phyloP scores from a whole-genome alignment of 2,797 vertebrate species.

The Pseudomugil gertrudae region DNA sequence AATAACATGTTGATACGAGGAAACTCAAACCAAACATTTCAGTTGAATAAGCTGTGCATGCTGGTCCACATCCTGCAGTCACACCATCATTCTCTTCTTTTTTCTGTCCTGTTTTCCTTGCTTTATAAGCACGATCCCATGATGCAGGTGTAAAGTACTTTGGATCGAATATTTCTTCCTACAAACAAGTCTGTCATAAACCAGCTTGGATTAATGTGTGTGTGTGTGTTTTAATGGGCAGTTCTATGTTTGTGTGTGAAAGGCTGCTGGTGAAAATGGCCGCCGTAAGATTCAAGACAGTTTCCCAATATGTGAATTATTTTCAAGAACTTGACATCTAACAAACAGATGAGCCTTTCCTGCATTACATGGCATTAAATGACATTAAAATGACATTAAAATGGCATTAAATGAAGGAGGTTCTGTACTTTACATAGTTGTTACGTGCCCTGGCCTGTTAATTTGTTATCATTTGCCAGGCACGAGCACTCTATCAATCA shows the following conservation, averaged over 20 bases:
- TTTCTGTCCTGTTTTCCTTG: background rate
- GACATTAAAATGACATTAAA: too few species aligned
- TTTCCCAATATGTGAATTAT: background rate
- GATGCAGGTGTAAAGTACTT: background rate
- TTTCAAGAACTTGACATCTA: background rate
- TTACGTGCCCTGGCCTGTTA: background rate
- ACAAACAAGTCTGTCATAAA: background rate
- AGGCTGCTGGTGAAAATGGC: background rate
- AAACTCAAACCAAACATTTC: slow-evolving; percentile 34
- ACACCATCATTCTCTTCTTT: background rate
- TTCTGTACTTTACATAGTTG: background rate
- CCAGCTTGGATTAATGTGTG: background rate
- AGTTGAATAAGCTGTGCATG: slow-evolving; percentile 27
- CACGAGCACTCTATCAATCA: slow-evolving; percentile 8
- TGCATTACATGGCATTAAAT: background rate
- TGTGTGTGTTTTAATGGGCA: too few species aligned
- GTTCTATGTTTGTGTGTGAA: background rate
- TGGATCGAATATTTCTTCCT: background rate
- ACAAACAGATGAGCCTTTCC: background rate
- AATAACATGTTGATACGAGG: slow-evolving; percentile 32
- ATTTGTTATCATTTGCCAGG: slow-evolving; percentile 10
- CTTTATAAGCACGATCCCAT: background rate
- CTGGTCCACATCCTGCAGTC: slow-evolving; percentile 16
- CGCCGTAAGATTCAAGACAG: background rate
- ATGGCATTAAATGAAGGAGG: background rate